Percentiles rank a stretch among this genome's conserved stretches.
phyloP scores from a whole-genome alignment of 2,113 vertebrate genomes.

The Cardinalis cardinalis region DNA sequence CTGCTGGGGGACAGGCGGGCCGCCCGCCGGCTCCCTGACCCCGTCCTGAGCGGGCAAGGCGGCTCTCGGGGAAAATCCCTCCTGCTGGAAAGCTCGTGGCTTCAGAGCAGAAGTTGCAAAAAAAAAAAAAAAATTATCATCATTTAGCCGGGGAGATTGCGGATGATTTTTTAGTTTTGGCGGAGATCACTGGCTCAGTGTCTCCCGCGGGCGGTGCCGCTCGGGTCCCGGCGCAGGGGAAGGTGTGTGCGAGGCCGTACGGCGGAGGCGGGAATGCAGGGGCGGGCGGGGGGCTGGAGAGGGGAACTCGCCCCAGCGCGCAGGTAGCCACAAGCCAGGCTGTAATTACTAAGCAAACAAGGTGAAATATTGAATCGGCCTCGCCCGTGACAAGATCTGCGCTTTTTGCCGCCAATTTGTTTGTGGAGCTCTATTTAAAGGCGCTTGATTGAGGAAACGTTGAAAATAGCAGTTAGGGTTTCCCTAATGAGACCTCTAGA shows the following conservation, averaged over 20 bases:
- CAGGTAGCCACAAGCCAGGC: constrained; percentile 60
- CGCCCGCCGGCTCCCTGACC: background rate
- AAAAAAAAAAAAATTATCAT: background rate
- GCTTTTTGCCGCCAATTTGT: constrained; percentile 74
- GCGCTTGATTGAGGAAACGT: constrained; percentile 81
- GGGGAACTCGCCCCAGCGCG: background rate
- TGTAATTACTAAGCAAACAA: constrained; percentile 79
- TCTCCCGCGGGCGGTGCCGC: background rate
- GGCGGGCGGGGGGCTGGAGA: background rate
- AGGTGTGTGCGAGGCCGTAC: background rate
- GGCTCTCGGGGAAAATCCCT: background rate
- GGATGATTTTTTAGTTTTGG: background rate
- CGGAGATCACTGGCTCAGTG: background rate
- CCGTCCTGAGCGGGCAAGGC: background rate
- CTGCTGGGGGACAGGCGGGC: background rate
- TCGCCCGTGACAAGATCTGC: constrained; percentile 71
- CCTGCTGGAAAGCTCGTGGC: background rate
- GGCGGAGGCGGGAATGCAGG: background rate
- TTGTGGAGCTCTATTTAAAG: constrained; percentile 80
- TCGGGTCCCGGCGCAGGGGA: background rate
- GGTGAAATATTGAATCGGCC: constrained; percentile 70
- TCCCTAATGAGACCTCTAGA: constrained; percentile 83
- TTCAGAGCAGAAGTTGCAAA: background rate
- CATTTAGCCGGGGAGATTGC: background rate
- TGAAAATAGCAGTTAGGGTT: constrained; percentile 77